Percentiles rank a stretch among this genome's conserved stretches.
These are phyloP conservation scores for Xenopus tropicalis DNA, from an alignment of 2,113 vertebrate genomes.

Conservation along the genomic window DNA sequence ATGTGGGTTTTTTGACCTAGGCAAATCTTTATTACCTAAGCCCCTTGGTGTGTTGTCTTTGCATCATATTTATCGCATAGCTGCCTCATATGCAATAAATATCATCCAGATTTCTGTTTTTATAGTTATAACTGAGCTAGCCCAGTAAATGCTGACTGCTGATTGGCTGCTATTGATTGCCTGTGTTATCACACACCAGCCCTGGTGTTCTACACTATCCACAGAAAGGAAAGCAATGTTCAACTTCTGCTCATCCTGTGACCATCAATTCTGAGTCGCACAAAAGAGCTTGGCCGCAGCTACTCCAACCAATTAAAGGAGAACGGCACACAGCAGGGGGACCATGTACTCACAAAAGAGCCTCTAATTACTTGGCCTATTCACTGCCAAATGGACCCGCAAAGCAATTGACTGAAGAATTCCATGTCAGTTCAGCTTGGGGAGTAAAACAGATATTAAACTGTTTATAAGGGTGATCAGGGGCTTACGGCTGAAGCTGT, in stretches of 20 bases:
- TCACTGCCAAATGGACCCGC: conserved; percentile 3
- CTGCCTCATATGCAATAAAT: too few relatives aligned
- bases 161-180: background rate
- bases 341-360: background rate
- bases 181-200: background rate
- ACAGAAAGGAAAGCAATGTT: background rate
- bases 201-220: background rate
- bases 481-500: too few relatives aligned
- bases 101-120: too few relatives aligned
- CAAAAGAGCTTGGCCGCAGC: background rate
- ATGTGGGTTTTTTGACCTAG: too few relatives aligned
- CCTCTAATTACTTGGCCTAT: conserved; percentile 1
- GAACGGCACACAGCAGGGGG: background rate
- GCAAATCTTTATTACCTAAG: too few relatives aligned
- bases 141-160: too few relatives aligned
- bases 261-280: background rate
- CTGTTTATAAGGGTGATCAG: too few relatives aligned
- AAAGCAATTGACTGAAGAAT: conserved; percentile 1
- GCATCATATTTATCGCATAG: too few relatives aligned
- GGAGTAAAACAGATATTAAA: background rate
- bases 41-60: too few relatives aligned
- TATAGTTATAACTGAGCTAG: too few relatives aligned
- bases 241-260: conserved; percentile 1
- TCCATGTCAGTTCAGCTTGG: background rate
- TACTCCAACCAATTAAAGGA: conserved; percentile 13